A percentile compares a stretch with the other conserved stretches of the same genome.
Evolutionary conservation across 2,888 invertebrate species (phyloP).

Genomic region (Polydrusus tereticollis): DNA sequence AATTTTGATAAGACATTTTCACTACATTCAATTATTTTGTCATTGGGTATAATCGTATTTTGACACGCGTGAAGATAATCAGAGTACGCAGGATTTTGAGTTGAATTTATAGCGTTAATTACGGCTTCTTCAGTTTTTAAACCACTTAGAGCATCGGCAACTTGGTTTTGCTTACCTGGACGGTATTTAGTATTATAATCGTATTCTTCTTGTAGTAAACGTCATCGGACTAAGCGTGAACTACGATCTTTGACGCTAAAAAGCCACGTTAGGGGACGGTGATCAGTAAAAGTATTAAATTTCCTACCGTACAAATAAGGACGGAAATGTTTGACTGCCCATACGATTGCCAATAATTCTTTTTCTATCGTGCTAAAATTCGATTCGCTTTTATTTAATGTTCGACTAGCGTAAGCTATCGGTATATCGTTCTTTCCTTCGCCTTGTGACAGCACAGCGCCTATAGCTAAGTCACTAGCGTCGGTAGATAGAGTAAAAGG

Average conservation of each 20-base stretch:
- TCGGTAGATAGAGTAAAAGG: conserved; percentile 54
- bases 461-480: conserved; percentile 57
- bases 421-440: conserved; percentile 56
- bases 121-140: not conserved
- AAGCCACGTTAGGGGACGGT: conserved; percentile 60
- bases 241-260: conserved; percentile 57
- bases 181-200: conserved; percentile 29
- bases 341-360: conserved; percentile 62
- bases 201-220: conserved; percentile 57
- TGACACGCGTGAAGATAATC: not conserved
- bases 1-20: not conserved
- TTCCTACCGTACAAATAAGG: conserved; percentile 62
- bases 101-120: not conserved
- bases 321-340: conserved; percentile 59
- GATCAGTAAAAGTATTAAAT: conserved; percentile 61
- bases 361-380: conserved; percentile 63
- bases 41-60: not conserved
- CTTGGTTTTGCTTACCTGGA: conserved; percentile 26
- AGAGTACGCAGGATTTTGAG: not conserved
- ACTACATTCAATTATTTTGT: not conserved
- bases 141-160: not conserved
- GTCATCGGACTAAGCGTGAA: conserved; percentile 57
- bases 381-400: conserved; percentile 57
- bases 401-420: conserved; percentile 61
- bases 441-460: conserved; percentile 53